A percentile compares a stretch with the other conserved stretches of the same genome.
Conservation (phyloP, 2,888 invertebrate genomes). For the Heliconius hortense region DNA sequence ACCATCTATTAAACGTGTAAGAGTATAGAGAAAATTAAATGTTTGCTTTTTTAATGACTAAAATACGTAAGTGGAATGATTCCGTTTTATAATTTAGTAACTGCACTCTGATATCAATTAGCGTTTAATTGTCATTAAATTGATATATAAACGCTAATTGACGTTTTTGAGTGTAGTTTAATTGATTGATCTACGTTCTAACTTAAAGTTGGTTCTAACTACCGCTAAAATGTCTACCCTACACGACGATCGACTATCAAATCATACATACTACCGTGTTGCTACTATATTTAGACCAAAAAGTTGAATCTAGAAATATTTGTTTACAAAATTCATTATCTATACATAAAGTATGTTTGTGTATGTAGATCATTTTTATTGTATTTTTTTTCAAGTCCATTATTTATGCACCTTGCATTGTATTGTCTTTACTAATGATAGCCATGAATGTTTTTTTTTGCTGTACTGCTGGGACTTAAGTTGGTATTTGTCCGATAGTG, state of each 20-base stretch:
- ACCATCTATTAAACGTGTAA: conserved; percentile 4
- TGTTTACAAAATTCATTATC: conserved; percentile 17
- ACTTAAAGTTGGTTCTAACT: neutral
- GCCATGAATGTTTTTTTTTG: neutral
- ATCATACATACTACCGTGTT: conserved; percentile 3
- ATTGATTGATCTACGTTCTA: neutral
- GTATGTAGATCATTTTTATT: neutral
- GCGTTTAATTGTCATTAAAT: conserved; percentile 2
- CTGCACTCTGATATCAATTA: neutral
- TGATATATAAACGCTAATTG: neutral
- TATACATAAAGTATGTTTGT: neutral
- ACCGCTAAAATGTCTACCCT: conserved; percentile 3
- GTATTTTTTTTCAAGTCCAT: neutral
- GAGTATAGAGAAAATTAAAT: conserved; percentile 5
- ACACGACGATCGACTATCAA: neutral
- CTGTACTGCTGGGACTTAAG: neutral
- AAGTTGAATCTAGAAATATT: conserved; percentile 19
- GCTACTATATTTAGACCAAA: conserved; percentile 11
- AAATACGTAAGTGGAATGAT: conserved; percentile 2
- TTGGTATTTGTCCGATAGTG: neutral
- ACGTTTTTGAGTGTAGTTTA: neutral
- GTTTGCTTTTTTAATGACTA: neutral
- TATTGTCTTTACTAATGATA: conserved; percentile 8
- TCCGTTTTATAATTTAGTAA: neutral
- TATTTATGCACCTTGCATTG: conserved; percentile 14